Conservation (phyloP, 2,113 vertebrate species). For the Cyphomyrus discorhynchus region DNA sequence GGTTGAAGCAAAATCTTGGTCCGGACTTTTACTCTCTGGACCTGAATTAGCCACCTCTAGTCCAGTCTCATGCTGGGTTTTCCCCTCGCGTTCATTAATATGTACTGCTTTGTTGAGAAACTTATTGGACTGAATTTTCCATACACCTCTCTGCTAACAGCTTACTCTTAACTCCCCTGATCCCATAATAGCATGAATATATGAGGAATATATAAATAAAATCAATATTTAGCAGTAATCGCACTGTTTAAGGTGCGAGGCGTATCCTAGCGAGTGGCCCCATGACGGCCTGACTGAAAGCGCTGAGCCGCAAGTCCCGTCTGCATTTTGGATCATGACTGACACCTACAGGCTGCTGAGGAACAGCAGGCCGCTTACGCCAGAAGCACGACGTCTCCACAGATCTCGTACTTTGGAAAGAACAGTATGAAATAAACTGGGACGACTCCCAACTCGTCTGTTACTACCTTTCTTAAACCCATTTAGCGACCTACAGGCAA, state of each 20-base stretch:
- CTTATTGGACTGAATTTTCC: not conserved
- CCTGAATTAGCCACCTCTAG: not conserved
- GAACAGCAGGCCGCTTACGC: not conserved
- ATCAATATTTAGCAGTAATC: not conserved
- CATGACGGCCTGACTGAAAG: not conserved
- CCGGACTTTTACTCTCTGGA: too few relatives aligned
- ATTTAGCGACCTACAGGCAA: not conserved
- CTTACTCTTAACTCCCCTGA: not conserved
- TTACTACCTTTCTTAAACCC: not conserved
- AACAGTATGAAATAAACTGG: not conserved
- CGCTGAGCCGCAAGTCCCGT: not conserved
- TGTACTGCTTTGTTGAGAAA: not conserved
- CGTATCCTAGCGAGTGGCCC: not conserved
- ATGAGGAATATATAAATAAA: not conserved
- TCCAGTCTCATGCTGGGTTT: not conserved
- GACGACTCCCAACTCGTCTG: not conserved
- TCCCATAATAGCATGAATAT: not conserved
- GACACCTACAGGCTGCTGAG: slow-evolving; percentile 28
- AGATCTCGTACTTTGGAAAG: not conserved
- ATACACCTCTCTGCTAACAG: not conserved
- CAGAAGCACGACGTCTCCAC: not conserved
- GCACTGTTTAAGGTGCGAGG: not conserved
- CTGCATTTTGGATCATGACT: slow-evolving; percentile 19
- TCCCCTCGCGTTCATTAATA: not conserved
- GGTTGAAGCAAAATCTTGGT: not conserved